phyloP scores from a whole-genome alignment of 1,140 invertebrate genomes.

The Pachypsylla venusta region DNA sequence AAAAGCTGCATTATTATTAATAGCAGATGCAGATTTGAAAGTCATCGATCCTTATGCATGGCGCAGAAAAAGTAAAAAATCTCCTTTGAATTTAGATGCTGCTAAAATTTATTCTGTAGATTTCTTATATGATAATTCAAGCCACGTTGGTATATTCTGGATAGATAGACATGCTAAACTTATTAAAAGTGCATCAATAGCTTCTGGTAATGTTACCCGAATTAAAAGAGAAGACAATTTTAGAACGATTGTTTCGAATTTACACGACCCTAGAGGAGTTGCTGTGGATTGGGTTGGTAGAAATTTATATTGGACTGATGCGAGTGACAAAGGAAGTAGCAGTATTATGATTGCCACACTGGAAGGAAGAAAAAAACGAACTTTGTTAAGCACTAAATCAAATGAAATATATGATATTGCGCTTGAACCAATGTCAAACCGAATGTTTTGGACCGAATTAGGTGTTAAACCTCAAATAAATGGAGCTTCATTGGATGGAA shows the following conservation, averaged over 20 bases:
- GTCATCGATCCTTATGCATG: neutral
- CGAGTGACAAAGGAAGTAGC: slow-evolving; percentile 32
- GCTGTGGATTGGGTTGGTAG: slow-evolving; percentile 60
- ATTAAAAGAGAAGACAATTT: neutral
- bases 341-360: slow-evolving; percentile 44
- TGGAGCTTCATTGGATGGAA: slow-evolving; percentile 48
- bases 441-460: slow-evolving; percentile 77
- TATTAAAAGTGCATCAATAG: slow-evolving; percentile 10
- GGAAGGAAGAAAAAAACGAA: slow-evolving; percentile 39
- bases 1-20: slow-evolving; percentile 17
- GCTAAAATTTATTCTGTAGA: slow-evolving; percentile 1
- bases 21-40: neutral
- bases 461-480: slow-evolving; percentile 44
- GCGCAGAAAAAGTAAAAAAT: neutral
- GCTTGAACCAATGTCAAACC: slow-evolving; percentile 45
- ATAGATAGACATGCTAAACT: neutral
- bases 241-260: slow-evolving; percentile 26
- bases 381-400: slow-evolving; percentile 40
- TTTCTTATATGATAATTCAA: neutral
- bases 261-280: slow-evolving; percentile 50
- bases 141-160: neutral
- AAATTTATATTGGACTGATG: slow-evolving; percentile 58
- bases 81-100: slow-evolving; percentile 8
- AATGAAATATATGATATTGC: slow-evolving; percentile 47
- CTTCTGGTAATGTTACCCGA: neutral